phyloP scores from a whole-genome alignment of 2,113 vertebrate genomes.

The Chionodraco myersi region DNA sequence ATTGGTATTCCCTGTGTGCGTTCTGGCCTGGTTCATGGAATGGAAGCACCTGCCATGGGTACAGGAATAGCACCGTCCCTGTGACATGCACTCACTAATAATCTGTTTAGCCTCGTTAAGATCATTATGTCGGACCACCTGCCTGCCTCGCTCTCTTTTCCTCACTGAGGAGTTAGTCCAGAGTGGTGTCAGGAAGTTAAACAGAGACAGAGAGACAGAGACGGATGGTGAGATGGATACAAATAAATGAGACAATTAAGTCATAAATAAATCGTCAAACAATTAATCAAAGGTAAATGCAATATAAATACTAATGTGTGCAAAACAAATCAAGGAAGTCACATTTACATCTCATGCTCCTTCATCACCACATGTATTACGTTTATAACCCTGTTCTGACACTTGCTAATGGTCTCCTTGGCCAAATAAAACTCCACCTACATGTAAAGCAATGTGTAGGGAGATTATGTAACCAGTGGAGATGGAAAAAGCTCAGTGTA shows the following conservation, averaged over 20 bases:
- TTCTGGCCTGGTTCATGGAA: constrained; percentile 39
- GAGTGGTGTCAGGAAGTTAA: constrained; percentile 17
- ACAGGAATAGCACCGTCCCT: constrained; percentile 73
- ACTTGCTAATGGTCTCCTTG: constrained; percentile 45
- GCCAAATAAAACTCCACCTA: constrained; percentile 57
- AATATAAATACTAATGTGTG: background rate
- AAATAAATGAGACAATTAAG: background rate
- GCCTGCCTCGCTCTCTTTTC: constrained; percentile 54
- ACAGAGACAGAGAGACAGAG: background rate
- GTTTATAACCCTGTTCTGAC: background rate
- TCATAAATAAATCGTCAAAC: background rate
- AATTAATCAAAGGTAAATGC: background rate
- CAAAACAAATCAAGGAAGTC: background rate
- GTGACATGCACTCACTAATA: constrained; percentile 69
- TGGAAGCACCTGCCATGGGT: constrained; percentile 60
- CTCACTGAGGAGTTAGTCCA: constrained; percentile 31
- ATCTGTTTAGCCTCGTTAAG: constrained; percentile 81
- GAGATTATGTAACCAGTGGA: constrained; percentile 45
- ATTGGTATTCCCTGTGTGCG: constrained; percentile 19
- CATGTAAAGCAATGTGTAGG: constrained; percentile 25
- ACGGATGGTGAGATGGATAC: background rate
- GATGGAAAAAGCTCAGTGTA: constrained; percentile 24
- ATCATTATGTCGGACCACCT: constrained; percentile 80
- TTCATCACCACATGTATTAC: background rate
- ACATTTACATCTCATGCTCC: background rate